These are phyloP conservation scores for Cyprinella venusta DNA, from an alignment of 2,797 vertebrate species.

Conservation along the genomic window DNA sequence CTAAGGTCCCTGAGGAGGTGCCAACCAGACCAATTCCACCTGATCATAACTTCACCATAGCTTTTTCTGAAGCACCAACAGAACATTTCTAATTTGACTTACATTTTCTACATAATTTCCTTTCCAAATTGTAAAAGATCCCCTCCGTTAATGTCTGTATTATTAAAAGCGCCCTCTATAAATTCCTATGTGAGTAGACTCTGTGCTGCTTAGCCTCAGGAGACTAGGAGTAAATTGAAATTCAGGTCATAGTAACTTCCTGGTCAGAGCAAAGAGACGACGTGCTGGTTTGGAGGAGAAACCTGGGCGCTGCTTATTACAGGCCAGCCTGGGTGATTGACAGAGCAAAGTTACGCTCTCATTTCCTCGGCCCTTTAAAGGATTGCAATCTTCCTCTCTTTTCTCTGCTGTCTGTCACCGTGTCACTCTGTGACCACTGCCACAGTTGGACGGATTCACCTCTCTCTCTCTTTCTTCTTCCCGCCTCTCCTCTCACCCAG, in stretches of 20 bases:
- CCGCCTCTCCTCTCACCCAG: slow-evolving; percentile 48
- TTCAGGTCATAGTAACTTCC: slow-evolving; percentile 52
- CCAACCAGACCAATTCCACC: slow-evolving; percentile 5
- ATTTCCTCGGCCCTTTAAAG: slow-evolving; percentile 56
- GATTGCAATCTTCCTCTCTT: slow-evolving; percentile 58
- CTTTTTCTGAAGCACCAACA: slow-evolving; percentile 10
- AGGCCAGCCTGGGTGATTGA: slow-evolving; percentile 47
- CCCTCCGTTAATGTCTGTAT: slow-evolving; percentile 20
- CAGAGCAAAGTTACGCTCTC: slow-evolving; percentile 55
- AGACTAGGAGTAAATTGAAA: slow-evolving; percentile 41
- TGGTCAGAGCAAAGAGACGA: slow-evolving; percentile 44
- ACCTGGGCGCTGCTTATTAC: slow-evolving; percentile 54
- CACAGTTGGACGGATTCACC: slow-evolving; percentile 46
- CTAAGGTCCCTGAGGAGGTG: slow-evolving; percentile 7
- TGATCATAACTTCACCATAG: slow-evolving; percentile 4
- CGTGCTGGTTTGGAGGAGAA: slow-evolving; percentile 51
- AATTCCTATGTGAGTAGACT: slow-evolving; percentile 42
- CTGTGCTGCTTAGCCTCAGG: slow-evolving; percentile 29
- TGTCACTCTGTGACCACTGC: slow-evolving; percentile 50
- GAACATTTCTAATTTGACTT: slow-evolving; percentile 21
- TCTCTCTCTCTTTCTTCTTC: slow-evolving; percentile 42
- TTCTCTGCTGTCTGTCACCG: slow-evolving; percentile 53
- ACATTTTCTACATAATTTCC: slow-evolving; percentile 10
- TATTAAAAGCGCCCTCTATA: slow-evolving; percentile 6
- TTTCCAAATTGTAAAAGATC: slow-evolving; percentile 8